Evolutionary conservation across 2,797 vertebrate genomes (phyloP), one percentile per base, ranked within the genome.

Genomic region (Danio tinwini): DNA sequence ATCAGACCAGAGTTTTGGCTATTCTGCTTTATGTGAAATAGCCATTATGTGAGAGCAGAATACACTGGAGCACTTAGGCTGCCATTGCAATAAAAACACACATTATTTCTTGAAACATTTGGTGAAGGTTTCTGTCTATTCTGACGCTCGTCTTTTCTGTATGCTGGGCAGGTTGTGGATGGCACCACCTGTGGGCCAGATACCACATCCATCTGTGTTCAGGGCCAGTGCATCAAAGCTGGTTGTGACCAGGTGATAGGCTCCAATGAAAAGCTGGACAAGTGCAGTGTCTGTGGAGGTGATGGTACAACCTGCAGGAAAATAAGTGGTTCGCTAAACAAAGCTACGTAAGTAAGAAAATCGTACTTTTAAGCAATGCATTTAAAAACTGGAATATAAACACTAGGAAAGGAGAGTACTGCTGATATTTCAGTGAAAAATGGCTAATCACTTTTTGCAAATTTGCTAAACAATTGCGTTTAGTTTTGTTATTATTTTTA

Each of bases 191-290:
- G 98, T 10, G 96, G 97, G 2, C 97, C 97, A 0, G 97, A 99
- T 84, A 98, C 96, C 49, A 96, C 96, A 7, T 96, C 97, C 7
- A 92, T 99, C 86, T 99, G 98, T 1, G 95, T 99, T 40, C 95
- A 95, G 0, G 98, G 98, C 73, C 97, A 98, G 87, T 99, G 98
- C 83, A 93, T 98, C 88, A 98, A 98, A 87, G 97, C 98, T 0
- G 97, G 98, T 82, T 99, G 98, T 59, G 97, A 99, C 74, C 96
- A 96, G 6, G 58, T 97, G 74, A 91, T 99, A 0, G 96, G 96
- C 2, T 99, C 98, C 16, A 95, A 91, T 85, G 94, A 93, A 89
- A 97, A 94, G 86, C 89, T 97, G 88, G 98, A 99, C 88, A 98
- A 97, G 85, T 99, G 98, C 4, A 97, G 96, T 1, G 92, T 95